A percentile compares a stretch with the other conserved stretches of the same genome.
Evolutionary conservation across 2,888 invertebrate genomes (phyloP).

Genomic region (Pseudanteris insignis): DNA sequence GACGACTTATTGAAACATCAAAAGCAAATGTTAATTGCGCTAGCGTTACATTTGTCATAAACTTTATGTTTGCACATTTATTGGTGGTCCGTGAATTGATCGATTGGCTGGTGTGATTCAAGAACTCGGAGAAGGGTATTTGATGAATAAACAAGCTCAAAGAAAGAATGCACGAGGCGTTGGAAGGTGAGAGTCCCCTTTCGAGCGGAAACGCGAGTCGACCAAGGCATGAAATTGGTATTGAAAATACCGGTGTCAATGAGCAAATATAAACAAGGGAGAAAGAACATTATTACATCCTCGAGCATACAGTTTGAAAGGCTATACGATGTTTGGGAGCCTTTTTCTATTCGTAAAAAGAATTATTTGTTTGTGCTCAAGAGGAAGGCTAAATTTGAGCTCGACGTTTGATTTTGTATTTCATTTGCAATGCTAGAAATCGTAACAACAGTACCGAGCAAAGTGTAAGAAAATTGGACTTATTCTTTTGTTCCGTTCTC

Average conservation of each 20-base stretch:
- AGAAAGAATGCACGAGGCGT: constrained; percentile 6
- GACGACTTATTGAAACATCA: constrained; percentile 28
- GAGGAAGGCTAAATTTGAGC: too few species aligned
- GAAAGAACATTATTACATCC: too few species aligned
- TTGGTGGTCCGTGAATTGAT: constrained; percentile 6
- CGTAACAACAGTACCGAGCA: too few species aligned
- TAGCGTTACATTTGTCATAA: constrained; percentile 14
- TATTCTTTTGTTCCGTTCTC: too few species aligned
- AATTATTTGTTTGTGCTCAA: too few species aligned
- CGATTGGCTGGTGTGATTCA: constrained; percentile 4
- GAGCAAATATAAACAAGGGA: constrained; percentile 7
- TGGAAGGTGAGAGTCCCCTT: constrained; percentile 6
- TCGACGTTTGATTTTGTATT: too few species aligned
- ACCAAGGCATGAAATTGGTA: constrained; percentile 14
- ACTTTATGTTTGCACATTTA: constrained; percentile 11
- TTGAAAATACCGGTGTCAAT: constrained; percentile 3
- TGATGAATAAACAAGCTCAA: background rate
- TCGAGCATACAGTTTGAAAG: too few species aligned
- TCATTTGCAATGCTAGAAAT: too few species aligned
- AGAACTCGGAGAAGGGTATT: background rate
- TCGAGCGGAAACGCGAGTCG: constrained; percentile 1
- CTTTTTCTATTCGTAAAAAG: too few species aligned
- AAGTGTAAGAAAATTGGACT: too few species aligned
- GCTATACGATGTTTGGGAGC: too few species aligned
- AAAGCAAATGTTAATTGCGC: constrained; percentile 22